Conservation (phyloP, 2,888 invertebrate species). For the Ectobius pallidus region DNA sequence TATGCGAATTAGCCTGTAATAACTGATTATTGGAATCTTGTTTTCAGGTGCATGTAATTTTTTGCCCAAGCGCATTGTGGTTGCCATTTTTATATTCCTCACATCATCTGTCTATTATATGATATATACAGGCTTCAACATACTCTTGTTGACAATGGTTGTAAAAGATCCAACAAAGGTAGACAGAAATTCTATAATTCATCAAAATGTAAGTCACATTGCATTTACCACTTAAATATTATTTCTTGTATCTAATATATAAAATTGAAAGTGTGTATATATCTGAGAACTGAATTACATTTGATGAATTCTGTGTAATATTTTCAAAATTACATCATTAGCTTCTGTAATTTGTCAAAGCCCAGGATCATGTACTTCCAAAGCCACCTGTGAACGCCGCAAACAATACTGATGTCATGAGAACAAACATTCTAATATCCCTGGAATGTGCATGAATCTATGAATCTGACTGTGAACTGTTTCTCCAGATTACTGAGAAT, state of each 20-base stretch:
- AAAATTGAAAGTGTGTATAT: too few relatives aligned
- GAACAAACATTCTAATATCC: too few relatives aligned
- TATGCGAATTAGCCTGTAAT: too few relatives aligned
- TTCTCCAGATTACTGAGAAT: too few relatives aligned
- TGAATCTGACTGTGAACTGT: too few relatives aligned
- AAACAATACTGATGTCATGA: too few relatives aligned
- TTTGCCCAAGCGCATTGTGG: background rate
- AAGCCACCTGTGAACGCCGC: too few relatives aligned
- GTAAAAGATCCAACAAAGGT: background rate
- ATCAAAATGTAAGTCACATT: background rate
- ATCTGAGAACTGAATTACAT: background rate
- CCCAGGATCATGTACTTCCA: too few relatives aligned
- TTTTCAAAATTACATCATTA: background rate
- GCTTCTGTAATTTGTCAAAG: background rate
- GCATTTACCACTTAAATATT: background rate
- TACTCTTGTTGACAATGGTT: background rate
- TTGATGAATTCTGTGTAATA: background rate
- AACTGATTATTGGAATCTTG: background rate
- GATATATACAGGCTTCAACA: background rate
- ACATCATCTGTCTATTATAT: background rate
- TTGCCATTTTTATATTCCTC: background rate
- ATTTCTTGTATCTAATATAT: too few relatives aligned
- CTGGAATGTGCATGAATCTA: too few relatives aligned
- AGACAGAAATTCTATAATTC: too few relatives aligned
- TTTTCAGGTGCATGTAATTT: background rate